These are phyloP conservation scores for Peromyscus maniculatus DNA, from an alignment of 2,113 vertebrate genomes.

Conservation along the genomic window DNA sequence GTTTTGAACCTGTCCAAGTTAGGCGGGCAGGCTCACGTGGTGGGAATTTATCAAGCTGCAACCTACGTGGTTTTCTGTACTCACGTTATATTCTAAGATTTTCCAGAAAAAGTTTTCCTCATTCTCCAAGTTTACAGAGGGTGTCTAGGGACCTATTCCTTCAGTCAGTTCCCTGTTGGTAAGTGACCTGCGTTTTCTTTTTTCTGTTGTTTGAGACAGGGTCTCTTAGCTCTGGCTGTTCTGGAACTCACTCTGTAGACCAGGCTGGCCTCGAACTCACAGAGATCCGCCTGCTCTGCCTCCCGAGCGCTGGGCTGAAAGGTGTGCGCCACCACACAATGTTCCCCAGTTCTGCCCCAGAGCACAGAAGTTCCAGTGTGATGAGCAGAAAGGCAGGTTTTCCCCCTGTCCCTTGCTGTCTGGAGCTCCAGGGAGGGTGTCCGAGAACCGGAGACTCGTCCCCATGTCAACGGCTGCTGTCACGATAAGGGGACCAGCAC, in stretches of 20 bases:
- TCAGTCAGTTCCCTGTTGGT: neutral
- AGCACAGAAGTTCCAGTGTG: neutral
- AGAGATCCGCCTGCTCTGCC: neutral
- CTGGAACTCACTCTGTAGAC: neutral
- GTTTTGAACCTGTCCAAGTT: neutral
- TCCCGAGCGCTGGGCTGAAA: neutral
- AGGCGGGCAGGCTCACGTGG: neutral
- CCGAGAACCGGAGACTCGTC: no score
- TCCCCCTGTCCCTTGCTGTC: neutral
- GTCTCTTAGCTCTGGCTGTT: neutral
- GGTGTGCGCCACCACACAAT: fast-evolving
- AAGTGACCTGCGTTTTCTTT: neutral
- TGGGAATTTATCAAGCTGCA: neutral
- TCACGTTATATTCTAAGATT: neutral
- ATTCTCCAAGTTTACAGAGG: neutral
- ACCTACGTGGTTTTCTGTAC: neutral
- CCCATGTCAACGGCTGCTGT: fast-evolving
- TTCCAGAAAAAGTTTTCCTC: neutral
- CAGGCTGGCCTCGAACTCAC: neutral
- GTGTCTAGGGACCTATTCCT: neutral
- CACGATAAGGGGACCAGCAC: fast-evolving
- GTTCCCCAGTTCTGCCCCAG: neutral
- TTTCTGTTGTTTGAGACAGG: neutral
- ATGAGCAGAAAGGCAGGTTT: neutral
- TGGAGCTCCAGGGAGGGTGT: neutral